phyloP scores from a whole-genome alignment of 2,797 vertebrate genomes.

The Ciconia nigra region DNA sequence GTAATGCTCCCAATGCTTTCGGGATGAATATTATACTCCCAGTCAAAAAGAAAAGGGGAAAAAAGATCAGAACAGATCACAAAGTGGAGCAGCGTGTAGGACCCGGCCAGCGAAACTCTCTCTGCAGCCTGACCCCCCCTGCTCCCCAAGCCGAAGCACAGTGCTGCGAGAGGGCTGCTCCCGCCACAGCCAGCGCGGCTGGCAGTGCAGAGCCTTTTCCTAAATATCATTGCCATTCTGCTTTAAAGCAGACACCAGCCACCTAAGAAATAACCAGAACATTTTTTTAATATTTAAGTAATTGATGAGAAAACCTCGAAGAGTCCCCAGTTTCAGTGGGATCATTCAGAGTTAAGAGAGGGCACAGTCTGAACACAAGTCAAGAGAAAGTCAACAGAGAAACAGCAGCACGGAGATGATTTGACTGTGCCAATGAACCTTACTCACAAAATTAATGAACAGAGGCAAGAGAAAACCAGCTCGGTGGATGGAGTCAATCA shows the following conservation, averaged over 20 bases:
- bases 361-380: neutral
- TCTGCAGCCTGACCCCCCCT: neutral
- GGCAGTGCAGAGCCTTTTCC: neutral
- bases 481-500: neutral
- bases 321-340: neutral
- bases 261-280: neutral
- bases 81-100: neutral
- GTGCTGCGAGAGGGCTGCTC: neutral
- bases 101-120: neutral
- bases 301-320: neutral
- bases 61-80: neutral
- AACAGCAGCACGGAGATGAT: neutral
- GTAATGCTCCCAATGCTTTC: neutral
- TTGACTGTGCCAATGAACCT: neutral
- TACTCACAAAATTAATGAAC: neutral
- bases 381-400: neutral
- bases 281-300: neutral
- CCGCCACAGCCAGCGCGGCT: neutral
- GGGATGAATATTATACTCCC: neutral
- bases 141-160: no score
- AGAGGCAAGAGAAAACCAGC: neutral
- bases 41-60: neutral
- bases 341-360: neutral
- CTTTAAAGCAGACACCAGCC: neutral
- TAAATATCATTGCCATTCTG: neutral